Evolutionary conservation across 2,888 invertebrate genomes (phyloP).

Genomic region (Nomada fucata): DNA sequence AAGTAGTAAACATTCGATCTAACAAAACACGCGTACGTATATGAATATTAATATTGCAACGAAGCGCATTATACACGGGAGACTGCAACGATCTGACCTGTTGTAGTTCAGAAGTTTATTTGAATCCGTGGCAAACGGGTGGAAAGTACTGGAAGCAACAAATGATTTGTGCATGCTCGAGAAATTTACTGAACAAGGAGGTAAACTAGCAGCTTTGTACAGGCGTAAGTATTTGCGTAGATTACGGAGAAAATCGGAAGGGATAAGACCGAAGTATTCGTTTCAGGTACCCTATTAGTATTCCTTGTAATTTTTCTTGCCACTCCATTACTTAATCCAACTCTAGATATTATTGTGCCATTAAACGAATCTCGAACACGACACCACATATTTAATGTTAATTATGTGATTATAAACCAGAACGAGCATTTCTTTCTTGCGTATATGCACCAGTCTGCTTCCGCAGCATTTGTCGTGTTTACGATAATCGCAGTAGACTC

Average conservation of each 20-base stretch:
- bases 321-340: neutral
- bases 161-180: neutral
- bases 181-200: neutral
- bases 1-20: neutral
- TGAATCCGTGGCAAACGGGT: neutral
- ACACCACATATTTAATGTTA: slow-evolving; percentile 2
- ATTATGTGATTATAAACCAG: slow-evolving; percentile 2
- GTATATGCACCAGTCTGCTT: neutral
- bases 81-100: too few relatives aligned
- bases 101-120: slow-evolving; percentile 13
- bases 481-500: slow-evolving; percentile 29
- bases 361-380: slow-evolving; percentile 17
- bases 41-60: neutral
- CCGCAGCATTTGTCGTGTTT: neutral
- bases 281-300: slow-evolving; percentile 2
- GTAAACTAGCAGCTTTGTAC: slow-evolving; percentile 16
- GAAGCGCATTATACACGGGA: neutral
- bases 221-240: neutral
- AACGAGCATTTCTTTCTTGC: slow-evolving; percentile 35
- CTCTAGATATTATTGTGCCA: slow-evolving; percentile 6
- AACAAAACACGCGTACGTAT: too few relatives aligned
- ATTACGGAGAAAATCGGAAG: too few relatives aligned
- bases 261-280: fast-evolving
- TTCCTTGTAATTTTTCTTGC: neutral
- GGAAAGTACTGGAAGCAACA: neutral